Conservation (phyloP, 1,140 invertebrate species). For the Tetramorium alpestre region DNA sequence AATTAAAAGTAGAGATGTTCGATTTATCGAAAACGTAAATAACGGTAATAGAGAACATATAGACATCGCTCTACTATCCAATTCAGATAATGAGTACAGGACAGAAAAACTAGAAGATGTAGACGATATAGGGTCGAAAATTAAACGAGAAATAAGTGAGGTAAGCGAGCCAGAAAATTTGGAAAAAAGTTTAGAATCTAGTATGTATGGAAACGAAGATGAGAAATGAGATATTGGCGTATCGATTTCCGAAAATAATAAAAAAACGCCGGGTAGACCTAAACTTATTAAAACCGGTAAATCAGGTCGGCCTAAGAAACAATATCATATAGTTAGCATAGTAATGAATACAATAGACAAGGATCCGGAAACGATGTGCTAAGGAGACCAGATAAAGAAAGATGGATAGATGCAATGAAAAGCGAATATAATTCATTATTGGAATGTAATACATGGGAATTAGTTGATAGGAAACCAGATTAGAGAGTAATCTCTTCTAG, state of each 20-base stretch:
- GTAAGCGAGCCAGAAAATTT: background rate
- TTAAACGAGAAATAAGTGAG: background rate
- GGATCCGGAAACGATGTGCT: slow-evolving; percentile 49
- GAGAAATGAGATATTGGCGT: no score
- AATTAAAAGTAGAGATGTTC: slow-evolving; percentile 17
- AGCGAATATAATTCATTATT: slow-evolving; percentile 65
- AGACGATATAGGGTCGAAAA: background rate
- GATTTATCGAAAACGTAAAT: background rate
- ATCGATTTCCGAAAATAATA: background rate
- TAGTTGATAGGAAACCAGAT: slow-evolving; percentile 36
- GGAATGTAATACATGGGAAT: slow-evolving; percentile 68
- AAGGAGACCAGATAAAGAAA: slow-evolving; percentile 36
- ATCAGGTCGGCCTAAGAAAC: background rate
- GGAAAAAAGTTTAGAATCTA: background rate
- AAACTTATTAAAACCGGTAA: background rate
- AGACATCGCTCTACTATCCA: background rate
- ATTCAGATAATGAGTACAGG: background rate
- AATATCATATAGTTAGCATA: background rate
- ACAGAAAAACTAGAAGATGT: background rate
- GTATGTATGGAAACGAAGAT: background rate
- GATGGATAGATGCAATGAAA: slow-evolving; percentile 67
- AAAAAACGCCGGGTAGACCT: background rate
- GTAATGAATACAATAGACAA: background rate
- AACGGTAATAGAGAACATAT: background rate
- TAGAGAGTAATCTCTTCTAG: slow-evolving; percentile 74